A percentile compares a stretch with the other conserved stretches of the same genome.
These are phyloP conservation scores for Trigoniulus corallinus DNA, from an alignment of 1,140 invertebrate genomes.

Conservation along the genomic window DNA sequence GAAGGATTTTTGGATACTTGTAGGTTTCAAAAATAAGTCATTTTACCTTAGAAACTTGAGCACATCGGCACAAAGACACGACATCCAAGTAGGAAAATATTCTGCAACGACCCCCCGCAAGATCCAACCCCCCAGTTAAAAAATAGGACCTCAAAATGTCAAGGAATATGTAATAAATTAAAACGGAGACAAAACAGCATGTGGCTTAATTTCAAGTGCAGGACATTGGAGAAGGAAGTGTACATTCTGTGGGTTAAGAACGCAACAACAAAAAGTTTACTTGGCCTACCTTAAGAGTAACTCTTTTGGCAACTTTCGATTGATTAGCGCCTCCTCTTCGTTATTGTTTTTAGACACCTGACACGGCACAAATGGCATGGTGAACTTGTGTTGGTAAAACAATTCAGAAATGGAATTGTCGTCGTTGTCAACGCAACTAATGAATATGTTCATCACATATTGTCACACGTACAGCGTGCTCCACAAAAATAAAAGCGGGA, in stretches of 20 bases:
- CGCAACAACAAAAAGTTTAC: too few relatives aligned
- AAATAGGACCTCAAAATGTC: conserved; percentile 7
- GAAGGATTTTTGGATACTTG: conserved; percentile 5
- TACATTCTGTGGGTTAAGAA: too few relatives aligned
- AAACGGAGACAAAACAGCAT: too few relatives aligned
- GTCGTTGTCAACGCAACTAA: too few relatives aligned
- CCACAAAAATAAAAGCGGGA: too few relatives aligned
- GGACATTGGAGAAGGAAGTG: too few relatives aligned
- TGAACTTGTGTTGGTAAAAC: too few relatives aligned
- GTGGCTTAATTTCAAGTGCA: too few relatives aligned
- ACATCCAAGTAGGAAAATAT: conserved; percentile 98
- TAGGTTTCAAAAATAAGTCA: not conserved
- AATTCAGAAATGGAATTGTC: too few relatives aligned
- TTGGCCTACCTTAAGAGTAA: conserved; percentile 73
- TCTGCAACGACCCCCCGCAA: conserved; percentile 29
- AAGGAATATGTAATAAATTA: conserved; percentile 4
- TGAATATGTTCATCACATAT: too few relatives aligned
- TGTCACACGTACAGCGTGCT: too few relatives aligned
- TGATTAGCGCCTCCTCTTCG: conserved; percentile 71
- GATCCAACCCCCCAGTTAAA: conserved; percentile 3
- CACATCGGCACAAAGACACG: conserved; percentile 90
- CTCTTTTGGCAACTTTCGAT: conserved; percentile 92
- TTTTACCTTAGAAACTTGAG: conserved; percentile 65
- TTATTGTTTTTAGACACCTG: conserved; percentile 1
- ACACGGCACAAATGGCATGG: too few relatives aligned